Conservation (phyloP, 2,113 vertebrate species). For the Limanda limanda region DNA sequence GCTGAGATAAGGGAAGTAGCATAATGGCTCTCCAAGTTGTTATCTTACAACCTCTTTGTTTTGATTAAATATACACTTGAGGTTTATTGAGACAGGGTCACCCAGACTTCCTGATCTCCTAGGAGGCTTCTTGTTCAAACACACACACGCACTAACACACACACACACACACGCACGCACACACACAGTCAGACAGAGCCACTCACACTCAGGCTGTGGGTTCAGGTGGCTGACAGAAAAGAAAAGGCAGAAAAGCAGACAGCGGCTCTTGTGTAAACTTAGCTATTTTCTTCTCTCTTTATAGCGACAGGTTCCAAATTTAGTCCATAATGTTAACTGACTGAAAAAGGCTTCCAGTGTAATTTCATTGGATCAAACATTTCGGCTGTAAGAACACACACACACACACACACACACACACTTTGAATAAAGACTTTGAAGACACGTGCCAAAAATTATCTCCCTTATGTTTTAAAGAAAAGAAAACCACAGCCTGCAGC, state of each 20-base stretch:
- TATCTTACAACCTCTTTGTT: too few relatives aligned
- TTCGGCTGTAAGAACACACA: not conserved
- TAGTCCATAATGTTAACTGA: not conserved
- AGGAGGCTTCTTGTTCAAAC: not conserved
- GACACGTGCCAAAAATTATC: conserved; percentile 21
- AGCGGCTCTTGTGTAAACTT: conserved; percentile 2
- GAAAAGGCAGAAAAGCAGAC: conserved; percentile 30
- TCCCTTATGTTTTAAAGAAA: not conserved
- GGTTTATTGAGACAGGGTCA: too few relatives aligned
- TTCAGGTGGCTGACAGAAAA: conserved; percentile 51
- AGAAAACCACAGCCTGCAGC: conserved; percentile 12
- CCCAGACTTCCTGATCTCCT: too few relatives aligned
- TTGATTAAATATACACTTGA: too few relatives aligned
- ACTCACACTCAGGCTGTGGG: conserved; percentile 6
- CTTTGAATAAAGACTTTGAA: too few relatives aligned
- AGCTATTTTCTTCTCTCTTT: conserved; percentile 1
- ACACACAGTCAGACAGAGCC: not conserved
- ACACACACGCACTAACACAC: not conserved
- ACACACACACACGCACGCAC: not conserved
- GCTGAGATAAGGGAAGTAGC: not conserved
- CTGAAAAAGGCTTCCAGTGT: not conserved
- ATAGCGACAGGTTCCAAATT: conserved; percentile 22
- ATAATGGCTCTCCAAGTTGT: too few relatives aligned
- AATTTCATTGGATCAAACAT: conserved; percentile 14
- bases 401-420: not conserved